These are phyloP conservation scores for Chroicocephalus ridibundus DNA, from an alignment of 2,113 vertebrate genomes.

Conservation along the genomic window DNA sequence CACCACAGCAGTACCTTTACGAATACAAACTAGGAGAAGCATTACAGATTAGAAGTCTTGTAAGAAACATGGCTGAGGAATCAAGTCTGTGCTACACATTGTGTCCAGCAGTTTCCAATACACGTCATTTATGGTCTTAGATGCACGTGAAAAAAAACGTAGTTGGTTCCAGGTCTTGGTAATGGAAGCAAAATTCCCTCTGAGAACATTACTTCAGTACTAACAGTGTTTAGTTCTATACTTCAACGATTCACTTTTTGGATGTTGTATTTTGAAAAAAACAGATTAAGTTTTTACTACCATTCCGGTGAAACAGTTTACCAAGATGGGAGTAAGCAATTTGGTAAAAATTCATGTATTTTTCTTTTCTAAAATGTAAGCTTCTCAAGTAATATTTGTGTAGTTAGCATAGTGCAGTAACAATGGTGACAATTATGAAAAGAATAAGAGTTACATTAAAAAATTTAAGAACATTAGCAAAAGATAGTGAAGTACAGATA, in stretches of 20 bases:
- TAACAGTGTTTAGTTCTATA: neutral
- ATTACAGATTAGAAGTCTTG: neutral
- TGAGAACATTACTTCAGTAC: neutral
- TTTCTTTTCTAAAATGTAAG: slow-evolving; percentile 63
- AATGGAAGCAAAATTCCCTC: slow-evolving; percentile 6
- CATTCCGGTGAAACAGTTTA: neutral
- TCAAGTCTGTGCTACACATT: neutral
- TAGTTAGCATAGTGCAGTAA: neutral
- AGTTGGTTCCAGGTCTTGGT: neutral
- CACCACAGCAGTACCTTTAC: neutral
- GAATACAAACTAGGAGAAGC: neutral
- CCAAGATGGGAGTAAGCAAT: neutral
- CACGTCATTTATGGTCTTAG: neutral
- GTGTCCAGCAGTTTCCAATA: neutral
- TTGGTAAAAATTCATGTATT: neutral
- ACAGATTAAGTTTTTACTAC: neutral
- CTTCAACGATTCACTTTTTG: neutral
- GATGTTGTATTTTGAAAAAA: slow-evolving; percentile 6
- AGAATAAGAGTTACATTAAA: slow-evolving; percentile 6
- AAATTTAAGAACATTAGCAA: slow-evolving; percentile 14
- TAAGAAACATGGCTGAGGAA: neutral
- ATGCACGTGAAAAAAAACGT: neutral
- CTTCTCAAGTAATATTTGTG: slow-evolving; percentile 1
- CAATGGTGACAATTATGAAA: neutral
- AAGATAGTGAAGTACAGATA: neutral